phyloP scores from a whole-genome alignment of 2,888 invertebrate genomes.

The Leptodirus hochenwartii region DNA sequence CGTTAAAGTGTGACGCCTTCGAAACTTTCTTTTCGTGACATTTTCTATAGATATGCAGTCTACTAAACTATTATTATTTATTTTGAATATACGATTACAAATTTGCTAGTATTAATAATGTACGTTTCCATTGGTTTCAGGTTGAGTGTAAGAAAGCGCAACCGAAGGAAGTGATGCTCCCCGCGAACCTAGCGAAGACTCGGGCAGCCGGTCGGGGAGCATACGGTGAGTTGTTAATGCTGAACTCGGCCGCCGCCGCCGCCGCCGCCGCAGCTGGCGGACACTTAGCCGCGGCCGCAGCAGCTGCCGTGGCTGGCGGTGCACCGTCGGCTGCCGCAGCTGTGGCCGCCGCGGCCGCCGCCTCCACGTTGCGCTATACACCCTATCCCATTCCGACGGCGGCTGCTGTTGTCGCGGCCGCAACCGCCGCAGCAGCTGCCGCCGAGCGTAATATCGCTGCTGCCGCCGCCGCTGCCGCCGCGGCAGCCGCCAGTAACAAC shows the following conservation, averaged over 20 bases:
- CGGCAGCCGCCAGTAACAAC: slow-evolving; percentile 17
- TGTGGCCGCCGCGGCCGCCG: slow-evolving; percentile 27
- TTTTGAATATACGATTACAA: not conserved
- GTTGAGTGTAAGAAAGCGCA: slow-evolving; percentile 99
- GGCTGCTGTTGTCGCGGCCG: slow-evolving; percentile 22
- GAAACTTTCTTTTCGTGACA: not conserved
- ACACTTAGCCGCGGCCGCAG: slow-evolving; percentile 11
- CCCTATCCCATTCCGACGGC: slow-evolving; percentile 40
- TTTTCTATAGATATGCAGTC: no score
- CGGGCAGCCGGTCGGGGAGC: slow-evolving; percentile 88
- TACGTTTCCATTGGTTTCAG: slow-evolving; percentile 36
- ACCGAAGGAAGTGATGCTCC: slow-evolving; percentile 99
- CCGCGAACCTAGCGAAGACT: slow-evolving; percentile 89
- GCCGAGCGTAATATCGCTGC: slow-evolving; percentile 20
- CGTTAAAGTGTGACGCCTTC: no score
- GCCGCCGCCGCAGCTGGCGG: slow-evolving; percentile 19
- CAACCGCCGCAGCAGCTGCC: slow-evolving; percentile 16
- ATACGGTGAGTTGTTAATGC: slow-evolving; percentile 94
- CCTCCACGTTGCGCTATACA: slow-evolving; percentile 37
- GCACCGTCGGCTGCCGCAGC: slow-evolving; percentile 27
- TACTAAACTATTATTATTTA: slow-evolving; percentile 1
- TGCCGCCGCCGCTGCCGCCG: slow-evolving; percentile 24
- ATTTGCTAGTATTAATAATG: not conserved
- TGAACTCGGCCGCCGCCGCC: slow-evolving; percentile 37
- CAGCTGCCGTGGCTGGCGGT: slow-evolving; percentile 20